Evolutionary conservation across 2,797 vertebrate genomes (phyloP), one percentile per base, ranked within the genome.

Genomic region (Odontamblyopus lacepedii): DNA sequence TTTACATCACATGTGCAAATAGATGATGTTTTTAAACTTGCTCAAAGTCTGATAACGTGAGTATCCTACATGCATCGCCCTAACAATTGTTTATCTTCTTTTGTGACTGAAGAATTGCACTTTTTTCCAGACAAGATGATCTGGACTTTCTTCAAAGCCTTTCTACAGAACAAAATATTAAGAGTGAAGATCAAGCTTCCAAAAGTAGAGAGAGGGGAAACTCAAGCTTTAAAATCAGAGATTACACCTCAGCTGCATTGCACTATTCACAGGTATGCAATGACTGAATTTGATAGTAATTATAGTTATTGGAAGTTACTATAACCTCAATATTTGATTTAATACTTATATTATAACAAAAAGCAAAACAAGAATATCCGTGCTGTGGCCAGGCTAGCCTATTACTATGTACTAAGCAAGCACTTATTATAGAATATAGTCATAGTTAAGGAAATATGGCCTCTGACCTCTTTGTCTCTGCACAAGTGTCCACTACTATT

Each of bases 181-280:
- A 97, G 81, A 93, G 94, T 67, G 53, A 88, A 0, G 70, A 67
- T 0, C 72, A 85, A 77, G 93, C 93, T 32, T 81, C 85, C 35
- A 87, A 77, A 80, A 94, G 90, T 87, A 94, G 94, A 67, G 91
- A 95, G 81, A 85, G 83, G 64, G 96, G 96, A 4, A 98, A 97
- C 87, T 75, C 67, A 30, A 89, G 87, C 65, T 97, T 98, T 85
- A 94, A 89, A 73, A 65, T 35, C 30, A 93, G 89, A 78, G 89
- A 95, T 73, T 96, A 95, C 81, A 69, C 51, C 2, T 75, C 83
- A 35, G 96, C 96, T 0, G 78, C 89, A 13, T 77, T 92, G 18
- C 88, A 93, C 55, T 98, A 97, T 75, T 94, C 96, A 44, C 93
- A 95, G 96, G 96, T 97, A 78, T 5, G 57, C 13, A 16, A 15